Conservation (phyloP, 2,888 invertebrate species). For the Coremacera marginata region DNA sequence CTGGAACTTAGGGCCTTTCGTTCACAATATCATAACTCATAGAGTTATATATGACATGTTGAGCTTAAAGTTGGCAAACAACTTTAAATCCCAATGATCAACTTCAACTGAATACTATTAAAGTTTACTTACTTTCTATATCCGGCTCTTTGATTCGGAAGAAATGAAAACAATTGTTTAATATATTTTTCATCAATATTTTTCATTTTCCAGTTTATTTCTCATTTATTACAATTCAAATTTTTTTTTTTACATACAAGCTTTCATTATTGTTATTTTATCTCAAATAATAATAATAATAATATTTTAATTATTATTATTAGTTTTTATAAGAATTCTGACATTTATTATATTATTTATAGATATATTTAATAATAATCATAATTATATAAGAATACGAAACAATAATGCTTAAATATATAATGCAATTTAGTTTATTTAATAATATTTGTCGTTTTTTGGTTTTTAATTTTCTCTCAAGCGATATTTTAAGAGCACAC, state of each 20-base stretch:
- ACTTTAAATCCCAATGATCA: no score
- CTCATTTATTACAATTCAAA: constrained; percentile 68
- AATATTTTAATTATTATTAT: constrained; percentile 28
- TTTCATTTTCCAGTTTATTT: constrained; percentile 50
- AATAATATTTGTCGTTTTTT: constrained; percentile 28
- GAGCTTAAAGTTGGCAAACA: no score
- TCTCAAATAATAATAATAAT: constrained; percentile 40
- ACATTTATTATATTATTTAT: constrained; percentile 38
- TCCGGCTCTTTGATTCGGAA: no score
- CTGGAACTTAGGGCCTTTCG: no score
- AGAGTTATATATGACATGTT: no score
- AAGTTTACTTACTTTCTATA: no score
- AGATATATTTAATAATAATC: constrained; percentile 25
- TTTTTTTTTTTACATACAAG: constrained; percentile 55
- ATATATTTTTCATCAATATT: constrained; percentile 18
- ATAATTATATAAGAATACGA: constrained; percentile 15
- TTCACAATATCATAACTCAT: no score
- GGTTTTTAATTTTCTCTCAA: constrained; percentile 1
- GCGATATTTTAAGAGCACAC: not conserved
- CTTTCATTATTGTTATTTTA: constrained; percentile 49
- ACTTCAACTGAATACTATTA: no score
- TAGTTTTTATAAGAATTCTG: constrained; percentile 42
- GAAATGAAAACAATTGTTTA: no score
- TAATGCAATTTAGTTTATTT: constrained; percentile 14
- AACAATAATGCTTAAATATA: constrained; percentile 25